These are phyloP conservation scores for Gymnosoma rotundatum DNA, from an alignment of 2,888 invertebrate genomes.

Conservation along the genomic window DNA sequence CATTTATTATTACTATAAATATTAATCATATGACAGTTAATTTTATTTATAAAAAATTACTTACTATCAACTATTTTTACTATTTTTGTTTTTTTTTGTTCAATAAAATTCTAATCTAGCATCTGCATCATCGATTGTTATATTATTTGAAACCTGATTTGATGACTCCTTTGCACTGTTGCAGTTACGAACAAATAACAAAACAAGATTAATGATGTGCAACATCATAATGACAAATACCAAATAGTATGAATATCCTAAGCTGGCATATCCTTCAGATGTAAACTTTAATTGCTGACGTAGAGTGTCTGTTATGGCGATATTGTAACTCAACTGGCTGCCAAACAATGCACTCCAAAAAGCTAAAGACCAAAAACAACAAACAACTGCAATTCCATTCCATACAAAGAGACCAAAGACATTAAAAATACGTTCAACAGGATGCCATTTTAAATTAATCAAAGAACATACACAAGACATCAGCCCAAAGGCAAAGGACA, in stretches of 20 bases:
- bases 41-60: no score
- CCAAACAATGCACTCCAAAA: constrained; percentile 82
- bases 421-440: constrained; percentile 83
- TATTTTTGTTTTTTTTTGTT: constrained; percentile 1
- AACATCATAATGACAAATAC: constrained; percentile 69
- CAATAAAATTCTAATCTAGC: constrained; percentile 72
- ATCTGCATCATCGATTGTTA: constrained; percentile 69
- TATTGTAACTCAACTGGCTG: constrained; percentile 77
- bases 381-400: constrained; percentile 83
- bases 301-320: constrained; percentile 81
- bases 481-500: constrained; percentile 83
- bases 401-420: constrained; percentile 85
- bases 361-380: constrained; percentile 77
- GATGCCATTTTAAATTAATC: constrained; percentile 85
- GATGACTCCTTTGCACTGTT: constrained; percentile 44
- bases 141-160: constrained; percentile 69
- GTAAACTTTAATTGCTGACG: constrained; percentile 71
- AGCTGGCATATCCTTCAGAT: constrained; percentile 77
- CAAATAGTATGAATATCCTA: constrained; percentile 83
- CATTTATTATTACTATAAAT: no score
- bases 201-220: constrained; percentile 75
- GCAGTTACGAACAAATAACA: constrained; percentile 77
- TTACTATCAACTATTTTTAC: background rate
- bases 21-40: no score
- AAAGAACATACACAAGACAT: constrained; percentile 83